These are phyloP conservation scores for Streptopelia turtur DNA, from an alignment of 2,797 vertebrate genomes.

Conservation along the genomic window DNA sequence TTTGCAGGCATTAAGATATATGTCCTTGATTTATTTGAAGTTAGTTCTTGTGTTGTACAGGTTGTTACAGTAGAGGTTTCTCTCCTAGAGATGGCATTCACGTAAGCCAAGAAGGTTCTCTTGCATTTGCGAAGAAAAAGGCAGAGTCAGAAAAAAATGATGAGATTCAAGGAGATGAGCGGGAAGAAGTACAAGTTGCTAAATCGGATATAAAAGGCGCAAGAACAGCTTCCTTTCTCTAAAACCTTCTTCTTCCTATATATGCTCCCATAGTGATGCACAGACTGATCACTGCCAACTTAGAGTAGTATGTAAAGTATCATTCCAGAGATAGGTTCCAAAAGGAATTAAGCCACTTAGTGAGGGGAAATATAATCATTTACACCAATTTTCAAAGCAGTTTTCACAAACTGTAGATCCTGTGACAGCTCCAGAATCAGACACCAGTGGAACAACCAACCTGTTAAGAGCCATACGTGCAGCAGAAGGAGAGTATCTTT, in stretches of 20 bases:
- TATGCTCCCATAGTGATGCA: background rate
- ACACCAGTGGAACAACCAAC: background rate
- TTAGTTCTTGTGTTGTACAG: background rate
- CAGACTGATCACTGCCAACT: background rate
- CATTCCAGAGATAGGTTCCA: background rate
- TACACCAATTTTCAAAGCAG: background rate
- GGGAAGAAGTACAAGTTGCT: background rate
- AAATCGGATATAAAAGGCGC: background rate
- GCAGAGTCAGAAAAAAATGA: background rate
- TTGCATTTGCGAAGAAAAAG: background rate
- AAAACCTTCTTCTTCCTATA: background rate
- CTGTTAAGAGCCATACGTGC: background rate
- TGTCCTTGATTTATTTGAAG: background rate
- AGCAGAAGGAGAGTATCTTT: background rate
- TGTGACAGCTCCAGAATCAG: background rate
- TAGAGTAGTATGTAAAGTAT: background rate
- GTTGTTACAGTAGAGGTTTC: background rate
- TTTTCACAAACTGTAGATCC: background rate
- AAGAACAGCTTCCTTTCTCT: background rate
- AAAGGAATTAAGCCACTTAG: background rate
- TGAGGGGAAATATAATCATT: background rate
- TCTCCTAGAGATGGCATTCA: background rate
- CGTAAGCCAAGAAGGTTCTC: background rate
- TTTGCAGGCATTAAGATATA: background rate
- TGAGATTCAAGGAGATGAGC: background rate